A percentile compares a stretch with the other conserved stretches of the same genome.
These are phyloP conservation scores for Mastigias papua DNA, from an alignment of 30 jellyfish, hydroid and myxozoan species.

Conservation along the genomic window DNA sequence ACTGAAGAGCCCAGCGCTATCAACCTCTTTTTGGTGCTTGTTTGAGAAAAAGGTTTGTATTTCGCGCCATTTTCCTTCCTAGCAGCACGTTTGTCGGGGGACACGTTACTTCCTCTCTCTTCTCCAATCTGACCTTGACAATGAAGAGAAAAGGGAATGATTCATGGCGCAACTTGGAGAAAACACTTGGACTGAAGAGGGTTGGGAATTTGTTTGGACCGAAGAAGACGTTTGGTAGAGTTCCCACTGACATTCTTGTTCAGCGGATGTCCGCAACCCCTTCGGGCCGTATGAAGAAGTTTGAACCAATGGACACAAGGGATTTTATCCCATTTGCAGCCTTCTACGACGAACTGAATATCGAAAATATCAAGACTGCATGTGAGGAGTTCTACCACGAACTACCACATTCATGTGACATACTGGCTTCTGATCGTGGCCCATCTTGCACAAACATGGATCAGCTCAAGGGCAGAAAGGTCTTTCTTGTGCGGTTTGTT, in stretches of 20 bases:
- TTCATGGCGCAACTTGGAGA: no score
- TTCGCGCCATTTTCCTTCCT: no score
- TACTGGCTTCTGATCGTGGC: conserved; percentile 21
- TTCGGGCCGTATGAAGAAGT: conserved; percentile 15
- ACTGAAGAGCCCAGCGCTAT: no score
- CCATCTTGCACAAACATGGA: conserved; percentile 37
- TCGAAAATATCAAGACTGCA: conserved; percentile 6
- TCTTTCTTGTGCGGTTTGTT: conserved; percentile 15
- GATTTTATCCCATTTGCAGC: conserved; percentile 6
- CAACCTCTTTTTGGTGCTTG: no score
- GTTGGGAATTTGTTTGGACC: no score
- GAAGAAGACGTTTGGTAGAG: background rate
- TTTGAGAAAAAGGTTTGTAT: no score
- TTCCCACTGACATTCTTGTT: background rate
- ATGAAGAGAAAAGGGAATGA: no score
- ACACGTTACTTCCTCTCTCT: no score
- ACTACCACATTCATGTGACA: conserved; percentile 43
- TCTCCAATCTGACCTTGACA: no score
- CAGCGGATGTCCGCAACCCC: conserved; percentile 45
- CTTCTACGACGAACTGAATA: background rate
- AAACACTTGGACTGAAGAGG: no score
- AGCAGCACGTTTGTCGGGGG: no score
- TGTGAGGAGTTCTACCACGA: conserved; percentile 27
- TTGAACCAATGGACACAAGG: conserved; percentile 43
- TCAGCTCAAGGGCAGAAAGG: conserved; percentile 44